Base-by-base conservation (phyloP, 2,113 vertebrate genomes). In the Stigmatopora nigra region DNA sequence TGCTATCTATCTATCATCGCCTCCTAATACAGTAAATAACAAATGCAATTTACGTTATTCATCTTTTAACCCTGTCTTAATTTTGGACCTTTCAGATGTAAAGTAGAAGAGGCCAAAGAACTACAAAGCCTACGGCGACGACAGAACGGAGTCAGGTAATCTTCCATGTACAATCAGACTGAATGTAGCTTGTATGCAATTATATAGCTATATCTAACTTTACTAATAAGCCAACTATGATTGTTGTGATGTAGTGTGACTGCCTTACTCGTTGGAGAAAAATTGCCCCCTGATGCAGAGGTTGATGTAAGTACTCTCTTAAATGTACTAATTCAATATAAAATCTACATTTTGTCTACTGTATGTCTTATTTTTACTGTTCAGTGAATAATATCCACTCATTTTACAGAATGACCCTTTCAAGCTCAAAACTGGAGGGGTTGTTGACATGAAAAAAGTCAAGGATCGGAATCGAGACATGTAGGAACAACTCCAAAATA, bases 391-490 rank as follows among this genome's bases (percentile, higher is more conserved):
- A 15, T 16, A 70, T 17, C 1, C 15, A 67, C 55, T 71, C 52
- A 68, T 59, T 70, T 72, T 49, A 63, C 47, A 99, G 97, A 93
- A 98, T 79, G 97, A 99, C 52, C 95, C 97, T 0, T 99, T 96
- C 68, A 95, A 99, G 74, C 88, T 98, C 72, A 97, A 98, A 80
- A 92, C 93, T 0, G 97, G 97, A 12, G 97, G 97, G 0, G 93
- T 99, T 85, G 93, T 99, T 52, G 95, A 99, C 78, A 98, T 99
- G 96, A 99, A 99, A 82, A 97, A 96, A 75, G 83, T 98, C 61
- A 99, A 97, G 79, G 97, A 99, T 78, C 88, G 93, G 63, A 93
- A 92, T 68, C 91, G 92, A 61, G 95, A 98, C 73, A 92, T 93
- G 97, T 97, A 80, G 82, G 92, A 87, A 17, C 68, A 59, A n/a